A percentile compares a stretch with the other conserved stretches of the same genome.
Evolutionary conservation across 2,113 vertebrate species (phyloP).

Genomic region (Malurus elegans): DNA sequence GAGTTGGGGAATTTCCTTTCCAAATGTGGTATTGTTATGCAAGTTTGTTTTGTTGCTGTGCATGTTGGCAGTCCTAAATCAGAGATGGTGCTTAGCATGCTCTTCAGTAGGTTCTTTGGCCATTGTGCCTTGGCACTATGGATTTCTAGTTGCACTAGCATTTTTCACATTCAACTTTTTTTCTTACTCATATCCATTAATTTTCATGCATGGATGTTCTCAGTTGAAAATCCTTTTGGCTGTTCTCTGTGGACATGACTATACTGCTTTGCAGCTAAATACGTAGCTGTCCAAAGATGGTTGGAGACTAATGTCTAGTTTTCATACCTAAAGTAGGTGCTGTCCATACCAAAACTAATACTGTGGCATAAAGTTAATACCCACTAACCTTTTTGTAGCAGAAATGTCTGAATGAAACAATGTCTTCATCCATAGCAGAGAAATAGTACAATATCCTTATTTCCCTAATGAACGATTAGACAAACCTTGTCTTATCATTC

Average conservation of each 20-base stretch:
- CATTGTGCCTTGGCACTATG: neutral
- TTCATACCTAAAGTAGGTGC: neutral
- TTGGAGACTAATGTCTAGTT: neutral
- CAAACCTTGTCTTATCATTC: neutral
- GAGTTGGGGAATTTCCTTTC: neutral
- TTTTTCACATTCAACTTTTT: neutral
- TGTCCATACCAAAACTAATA: neutral
- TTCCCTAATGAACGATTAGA: neutral
- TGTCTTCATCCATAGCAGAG: neutral
- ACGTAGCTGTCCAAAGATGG: neutral
- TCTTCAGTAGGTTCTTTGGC: neutral
- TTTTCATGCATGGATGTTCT: neutral
- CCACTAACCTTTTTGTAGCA: neutral
- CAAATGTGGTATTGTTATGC: neutral
- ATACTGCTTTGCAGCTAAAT: neutral
- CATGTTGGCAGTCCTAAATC: neutral
- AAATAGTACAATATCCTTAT: neutral
- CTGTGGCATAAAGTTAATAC: neutral
- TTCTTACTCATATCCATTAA: neutral
- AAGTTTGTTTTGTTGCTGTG: neutral
- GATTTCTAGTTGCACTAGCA: neutral
- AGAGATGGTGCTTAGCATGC: neutral
- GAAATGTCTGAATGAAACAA: accelerated
- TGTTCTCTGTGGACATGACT: neutral
- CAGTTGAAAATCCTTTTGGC: neutral